Evolutionary conservation across 2,888 invertebrate species (phyloP).

Genomic region (Ectemnius cavifrons): DNA sequence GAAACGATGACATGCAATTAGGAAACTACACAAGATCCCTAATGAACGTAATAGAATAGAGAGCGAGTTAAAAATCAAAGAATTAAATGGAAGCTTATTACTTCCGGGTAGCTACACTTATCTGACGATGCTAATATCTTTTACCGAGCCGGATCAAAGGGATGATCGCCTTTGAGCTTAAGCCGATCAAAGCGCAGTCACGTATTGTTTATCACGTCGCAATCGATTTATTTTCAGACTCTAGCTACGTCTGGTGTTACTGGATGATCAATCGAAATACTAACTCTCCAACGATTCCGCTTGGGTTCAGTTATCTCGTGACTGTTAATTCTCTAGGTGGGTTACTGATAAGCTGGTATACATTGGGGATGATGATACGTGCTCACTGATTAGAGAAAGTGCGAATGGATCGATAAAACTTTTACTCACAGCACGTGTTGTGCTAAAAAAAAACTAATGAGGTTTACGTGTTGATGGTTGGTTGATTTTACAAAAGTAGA

Average conservation of each 20-base stretch:
- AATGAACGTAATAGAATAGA: too few relatives aligned
- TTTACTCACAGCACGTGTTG: too few relatives aligned
- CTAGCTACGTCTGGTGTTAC: background rate
- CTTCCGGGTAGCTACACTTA: too few relatives aligned
- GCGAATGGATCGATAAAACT: too few relatives aligned
- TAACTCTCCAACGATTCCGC: background rate
- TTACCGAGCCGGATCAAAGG: background rate
- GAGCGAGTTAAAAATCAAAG: too few relatives aligned
- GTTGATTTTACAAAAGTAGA: too few relatives aligned
- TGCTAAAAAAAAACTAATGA: too few relatives aligned
- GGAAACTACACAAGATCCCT: too few relatives aligned
- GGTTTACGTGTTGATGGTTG: too few relatives aligned
- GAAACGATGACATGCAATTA: too few relatives aligned
- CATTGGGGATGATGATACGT: background rate
- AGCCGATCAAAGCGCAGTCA: background rate
- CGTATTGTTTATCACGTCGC: background rate
- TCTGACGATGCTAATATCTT: too few relatives aligned
- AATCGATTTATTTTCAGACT: background rate
- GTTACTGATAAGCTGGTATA: conserved; percentile 2
- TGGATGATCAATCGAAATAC: background rate
- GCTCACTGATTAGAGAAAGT: background rate
- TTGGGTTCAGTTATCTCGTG: background rate
- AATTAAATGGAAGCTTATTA: too few relatives aligned
- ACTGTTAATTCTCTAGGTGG: background rate
- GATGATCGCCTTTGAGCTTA: background rate